Evolutionary conservation across 2,113 vertebrate genomes (phyloP).

Genomic region (Fulica atra): DNA sequence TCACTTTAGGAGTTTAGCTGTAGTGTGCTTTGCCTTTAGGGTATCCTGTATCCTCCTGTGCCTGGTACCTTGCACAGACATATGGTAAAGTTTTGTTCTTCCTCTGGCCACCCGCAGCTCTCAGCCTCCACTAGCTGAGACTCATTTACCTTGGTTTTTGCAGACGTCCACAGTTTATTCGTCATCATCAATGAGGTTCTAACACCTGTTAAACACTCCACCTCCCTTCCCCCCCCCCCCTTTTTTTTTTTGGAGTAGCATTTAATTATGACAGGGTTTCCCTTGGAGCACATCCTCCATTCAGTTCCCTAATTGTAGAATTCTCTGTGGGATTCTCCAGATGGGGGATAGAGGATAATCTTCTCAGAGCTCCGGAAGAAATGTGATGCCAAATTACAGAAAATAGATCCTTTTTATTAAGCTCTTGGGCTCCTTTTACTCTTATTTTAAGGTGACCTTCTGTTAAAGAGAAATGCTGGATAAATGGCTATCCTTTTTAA

Average conservation of each 20-base stretch:
- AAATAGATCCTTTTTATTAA: slow-evolving; percentile 71
- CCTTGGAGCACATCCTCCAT: slow-evolving; percentile 37
- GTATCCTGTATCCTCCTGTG: neutral
- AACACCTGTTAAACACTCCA: neutral
- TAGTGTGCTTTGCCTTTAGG: neutral
- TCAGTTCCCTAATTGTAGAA: slow-evolving; percentile 62
- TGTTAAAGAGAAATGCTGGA: slow-evolving; percentile 1
- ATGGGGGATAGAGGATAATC: slow-evolving; percentile 64
- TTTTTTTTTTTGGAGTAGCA: slow-evolving; percentile 21
- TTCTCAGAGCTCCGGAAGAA: slow-evolving; percentile 63
- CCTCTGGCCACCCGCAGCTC: neutral
- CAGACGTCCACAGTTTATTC: neutral
- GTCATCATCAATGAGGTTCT: neutral
- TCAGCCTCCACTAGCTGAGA: neutral
- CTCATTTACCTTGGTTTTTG: neutral
- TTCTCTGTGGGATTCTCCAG: slow-evolving; percentile 60
- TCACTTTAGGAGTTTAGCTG: neutral
- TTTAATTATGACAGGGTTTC: slow-evolving; percentile 60
- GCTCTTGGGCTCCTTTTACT: slow-evolving; percentile 38
- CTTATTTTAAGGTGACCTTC: slow-evolving; percentile 58
- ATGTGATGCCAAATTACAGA: slow-evolving; percentile 64
- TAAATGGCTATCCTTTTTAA: slow-evolving; percentile 12
- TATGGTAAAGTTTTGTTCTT: neutral
- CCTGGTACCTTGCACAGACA: neutral
- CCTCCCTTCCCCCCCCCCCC: neutral